Evolutionary conservation across 2,797 vertebrate genomes (phyloP), one percentile per base, ranked within the genome.

Genomic region (Trematomus bernacchii): DNA sequence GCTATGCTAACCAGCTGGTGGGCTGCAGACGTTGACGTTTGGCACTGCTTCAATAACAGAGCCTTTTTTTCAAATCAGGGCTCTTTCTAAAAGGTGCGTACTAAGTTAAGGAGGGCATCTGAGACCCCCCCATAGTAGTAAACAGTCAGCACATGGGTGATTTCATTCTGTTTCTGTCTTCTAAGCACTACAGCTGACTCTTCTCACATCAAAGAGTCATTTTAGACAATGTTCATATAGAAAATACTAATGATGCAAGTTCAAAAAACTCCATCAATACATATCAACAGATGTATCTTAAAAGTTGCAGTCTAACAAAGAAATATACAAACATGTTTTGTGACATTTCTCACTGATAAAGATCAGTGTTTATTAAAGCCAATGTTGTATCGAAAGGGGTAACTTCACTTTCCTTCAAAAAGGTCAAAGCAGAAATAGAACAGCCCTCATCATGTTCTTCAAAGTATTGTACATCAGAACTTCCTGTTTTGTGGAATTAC

Each of bases 401-500:
- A 55, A 69, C 30, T 0, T 14, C 1, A 16, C 15, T 53, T 54
- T 15, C 30, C 19, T 71, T 46, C 12, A 21, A 54, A 50, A 48
- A 47, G 47, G 57, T 16, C 47, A 52, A 64, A 55, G 21, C 2
- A 48, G 27, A 80, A 58, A 10, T 19, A 27, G 14, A 60, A 43
- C 2, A 6, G n/a, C 16, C 18, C 47, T 40, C 19, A 23, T 73
- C 43, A 18, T 53, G 53, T 68, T 67, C 66, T 71, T 52, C 1
- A 69, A 67, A 77, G 60, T 12, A 57, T 13, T 64, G 27, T 68
- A 72, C 43, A 43, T 55, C 16, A 48, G 3, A 53, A 58, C 73
- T 87, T 88, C 85, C 74, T 69, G 47, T 75, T 87, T 66, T 44
- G 14, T 58, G 30, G 51, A 55, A 30, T 51, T 23, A 47, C 67